Base-by-base conservation (phyloP, 2,888 invertebrate species). In the Sphaerolaimus hirsutus region DNA sequence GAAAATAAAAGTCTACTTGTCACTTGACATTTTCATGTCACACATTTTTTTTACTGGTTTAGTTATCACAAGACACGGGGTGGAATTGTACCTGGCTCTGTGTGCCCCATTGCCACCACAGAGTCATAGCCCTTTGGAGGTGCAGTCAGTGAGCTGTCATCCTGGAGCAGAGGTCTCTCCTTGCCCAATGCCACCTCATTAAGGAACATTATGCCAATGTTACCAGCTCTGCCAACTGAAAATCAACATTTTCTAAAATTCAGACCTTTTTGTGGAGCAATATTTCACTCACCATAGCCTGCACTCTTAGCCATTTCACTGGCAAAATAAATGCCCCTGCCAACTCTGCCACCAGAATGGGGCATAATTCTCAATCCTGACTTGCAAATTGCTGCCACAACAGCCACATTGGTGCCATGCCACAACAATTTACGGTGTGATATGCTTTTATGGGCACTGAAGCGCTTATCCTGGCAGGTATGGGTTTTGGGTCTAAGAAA, bases 321-420 rank as follows among this genome's bases (percentile, higher is more conserved):
- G 5, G 68, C 68, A 55, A 68, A 67, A 55, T 68, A 68, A 46
- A 68, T 66, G 12, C 68, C 68, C 38, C 55, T 51, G 10, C 68
- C 68, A 1, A 68, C 68, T 21, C 64, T 50, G 1, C 68, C 68
- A 2, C 68, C 68, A 52, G 65, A 65, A 56, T 68, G 68, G 14
- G 68, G 68, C 67, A 68, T 68, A 48, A 68, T 68, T 14, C 68
- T 58, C n/a, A 68, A 56, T 2, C 68, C 68, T 44, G 60, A 57
- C 50, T 66, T 65, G 50, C 67, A 55, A 49, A 68, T 68, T 52
- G 68, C 68, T 2, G 66, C 66, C 46, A 68, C 68, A 12, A 68
- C 68, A 23, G 68, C 68, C 19, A 68, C 65, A 52, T 59, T 66
- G 17, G 68, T 68, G 17, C 68, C 68, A 52, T 68, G 67, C 68